Conservation (phyloP, 2,113 vertebrate species). For the Tragelaphus scriptus region DNA sequence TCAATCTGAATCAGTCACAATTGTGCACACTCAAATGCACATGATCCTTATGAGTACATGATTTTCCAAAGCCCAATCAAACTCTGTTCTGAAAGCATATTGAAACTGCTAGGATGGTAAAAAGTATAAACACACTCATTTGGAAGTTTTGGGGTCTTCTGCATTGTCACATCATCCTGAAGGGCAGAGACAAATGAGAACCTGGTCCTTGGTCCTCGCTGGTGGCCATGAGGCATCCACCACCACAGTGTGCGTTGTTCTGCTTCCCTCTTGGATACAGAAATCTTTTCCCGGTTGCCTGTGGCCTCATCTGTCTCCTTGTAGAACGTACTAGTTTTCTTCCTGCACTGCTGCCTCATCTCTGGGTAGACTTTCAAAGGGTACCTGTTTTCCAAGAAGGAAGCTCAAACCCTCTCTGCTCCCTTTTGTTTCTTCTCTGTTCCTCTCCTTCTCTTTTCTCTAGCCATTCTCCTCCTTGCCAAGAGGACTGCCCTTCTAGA, state of each 20-base stretch:
- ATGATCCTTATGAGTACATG: background rate
- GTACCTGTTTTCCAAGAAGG: background rate
- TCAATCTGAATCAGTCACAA: background rate
- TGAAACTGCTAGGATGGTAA: background rate
- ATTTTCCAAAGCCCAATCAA: background rate
- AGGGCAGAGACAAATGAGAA: background rate
- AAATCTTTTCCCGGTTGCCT: background rate
- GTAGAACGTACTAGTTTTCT: background rate
- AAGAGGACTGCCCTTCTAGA: background rate
- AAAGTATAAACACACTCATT: background rate
- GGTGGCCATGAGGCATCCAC: background rate
- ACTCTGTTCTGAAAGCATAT: background rate
- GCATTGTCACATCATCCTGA: too few species aligned
- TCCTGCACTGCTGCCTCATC: background rate
- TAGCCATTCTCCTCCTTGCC: background rate
- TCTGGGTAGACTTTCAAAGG: background rate
- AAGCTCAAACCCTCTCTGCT: background rate
- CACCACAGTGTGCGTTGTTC: rapidly evolving
- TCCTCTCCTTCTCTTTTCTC: background rate
- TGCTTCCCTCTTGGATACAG: too few species aligned
- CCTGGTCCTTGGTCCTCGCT: background rate
- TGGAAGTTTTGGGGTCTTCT: background rate
- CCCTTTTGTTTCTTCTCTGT: background rate
- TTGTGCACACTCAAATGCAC: background rate
- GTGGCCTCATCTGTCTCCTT: background rate